Base-by-base conservation (phyloP, 1,140 invertebrate genomes). In the Drosophila melanica region DNA sequence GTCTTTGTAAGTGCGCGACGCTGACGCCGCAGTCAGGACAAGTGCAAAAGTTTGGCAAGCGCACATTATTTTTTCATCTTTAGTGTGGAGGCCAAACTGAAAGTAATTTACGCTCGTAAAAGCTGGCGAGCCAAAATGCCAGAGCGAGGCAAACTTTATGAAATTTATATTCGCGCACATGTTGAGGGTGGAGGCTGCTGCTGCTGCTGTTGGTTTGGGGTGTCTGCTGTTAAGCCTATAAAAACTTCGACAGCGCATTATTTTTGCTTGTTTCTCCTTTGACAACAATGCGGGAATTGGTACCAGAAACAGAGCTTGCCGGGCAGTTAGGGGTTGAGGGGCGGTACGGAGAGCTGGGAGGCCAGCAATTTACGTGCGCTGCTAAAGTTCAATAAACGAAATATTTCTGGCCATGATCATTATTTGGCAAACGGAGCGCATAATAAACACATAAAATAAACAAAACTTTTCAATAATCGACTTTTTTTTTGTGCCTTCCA, bases 21-120 rank as follows among this genome's bases (percentile, higher is more conserved):
- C 33, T 55, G 12, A 44, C 30, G 41, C 16, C 51, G 63, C 55
- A 58, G 55, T 14, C 37, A 42, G 44, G 79, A 71, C 79, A 89
- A 79, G 84, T 79, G 79, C 76, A 77, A 87, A 87, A 87, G 74
- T 89, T 89, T 90, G 85, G 85, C 85, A 72, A 77, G 71, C 81
- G 87, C 71, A 90, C 87, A 90, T 90, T 87, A 90, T 90, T 90
- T 90, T 90, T 90, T 90, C 87, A 90, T 90, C 87, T 90, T 90
- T 90, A 90, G 87, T 87, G 79, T 66, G 79, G 75, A 45, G 55
- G 76, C 80, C 87, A 87, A 82, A 87, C 87, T 87, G 87, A 90
- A 90, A 90, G 87, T 90, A 90, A 90, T 90, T 90, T 90, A 90
- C 87, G 87, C 87, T 90, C 79, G 86, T 90, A 90, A 90, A 90